Percentiles rank a stretch among this genome's conserved stretches.
phyloP scores from a whole-genome alignment of 2,888 invertebrate species.

The Cancer borealis region DNA sequence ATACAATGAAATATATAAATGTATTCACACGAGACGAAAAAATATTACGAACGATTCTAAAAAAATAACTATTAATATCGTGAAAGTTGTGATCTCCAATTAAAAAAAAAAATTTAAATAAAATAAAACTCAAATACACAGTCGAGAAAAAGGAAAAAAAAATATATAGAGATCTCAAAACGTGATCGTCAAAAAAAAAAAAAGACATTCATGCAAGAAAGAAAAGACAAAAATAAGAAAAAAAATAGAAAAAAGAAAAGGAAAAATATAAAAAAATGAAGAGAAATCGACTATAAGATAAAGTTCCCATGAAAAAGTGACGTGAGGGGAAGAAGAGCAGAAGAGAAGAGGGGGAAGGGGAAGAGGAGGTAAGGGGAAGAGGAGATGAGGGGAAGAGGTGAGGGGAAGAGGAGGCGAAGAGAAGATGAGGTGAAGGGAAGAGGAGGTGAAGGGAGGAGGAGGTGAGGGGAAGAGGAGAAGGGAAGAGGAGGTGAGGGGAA shows the following conservation, averaged over 20 bases:
- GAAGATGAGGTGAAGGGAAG: no score
- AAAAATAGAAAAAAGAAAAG: neutral
- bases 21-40: neutral
- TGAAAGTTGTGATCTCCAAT: neutral
- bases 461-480: neutral
- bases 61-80: neutral
- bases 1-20: neutral
- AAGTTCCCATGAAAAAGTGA: neutral
- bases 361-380: no score
- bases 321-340: neutral
- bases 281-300: neutral
- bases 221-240: neutral
- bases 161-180: neutral
- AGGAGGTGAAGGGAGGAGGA: neutral
- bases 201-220: neutral
- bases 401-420: no score
- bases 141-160: neutral
- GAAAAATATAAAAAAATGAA: neutral
- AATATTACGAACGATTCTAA: neutral
- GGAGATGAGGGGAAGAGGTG: no score
- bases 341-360: neutral
- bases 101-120: neutral
- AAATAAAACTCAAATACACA: neutral
- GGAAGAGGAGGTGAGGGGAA: neutral
- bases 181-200: neutral